A percentile compares a stretch with the other conserved stretches of the same genome.
Evolutionary conservation across 2,888 invertebrate species (phyloP).

Genomic region (Macrostomum cliftonense): DNA sequence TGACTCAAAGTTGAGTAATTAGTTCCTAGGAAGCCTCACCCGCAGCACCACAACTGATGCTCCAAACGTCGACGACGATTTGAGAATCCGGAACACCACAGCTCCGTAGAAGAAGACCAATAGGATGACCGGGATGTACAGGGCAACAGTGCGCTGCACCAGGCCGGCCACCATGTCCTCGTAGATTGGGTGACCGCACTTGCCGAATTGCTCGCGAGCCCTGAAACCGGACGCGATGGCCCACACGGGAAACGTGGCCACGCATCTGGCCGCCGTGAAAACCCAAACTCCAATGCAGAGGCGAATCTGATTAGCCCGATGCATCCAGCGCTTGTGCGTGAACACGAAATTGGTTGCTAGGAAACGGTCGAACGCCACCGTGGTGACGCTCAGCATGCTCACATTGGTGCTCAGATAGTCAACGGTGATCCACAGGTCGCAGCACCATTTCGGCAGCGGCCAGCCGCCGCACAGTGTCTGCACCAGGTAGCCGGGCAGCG

Average conservation of each 20-base stretch:
- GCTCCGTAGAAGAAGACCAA: neutral
- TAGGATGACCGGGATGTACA: neutral
- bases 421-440: conserved; percentile 8
- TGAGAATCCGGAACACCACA: conserved; percentile 6
- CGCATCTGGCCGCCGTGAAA: conserved; percentile 4
- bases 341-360: conserved; percentile 7
- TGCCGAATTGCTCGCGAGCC: neutral
- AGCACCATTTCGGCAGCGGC: conserved; percentile 8
- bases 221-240: conserved; percentile 3
- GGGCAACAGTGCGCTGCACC: neutral
- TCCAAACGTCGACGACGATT: no score
- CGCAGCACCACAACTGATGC: no score
- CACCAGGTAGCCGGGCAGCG: conserved; percentile 6
- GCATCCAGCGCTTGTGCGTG: conserved; percentile 8
- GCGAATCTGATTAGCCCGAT: conserved; percentile 5
- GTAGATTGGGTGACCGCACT: conserved; percentile 3
- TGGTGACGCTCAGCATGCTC: conserved; percentile 7
- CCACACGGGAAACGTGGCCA: conserved; percentile 7
- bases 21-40: no score
- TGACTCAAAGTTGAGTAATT: no score
- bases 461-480: conserved; percentile 6
- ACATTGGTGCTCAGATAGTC: conserved; percentile 8
- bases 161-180: neutral
- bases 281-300: conserved; percentile 4
- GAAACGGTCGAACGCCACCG: conserved; percentile 8